Base-by-base conservation (phyloP, 2,888 invertebrate genomes). In the Rhagonycha fulva region DNA sequence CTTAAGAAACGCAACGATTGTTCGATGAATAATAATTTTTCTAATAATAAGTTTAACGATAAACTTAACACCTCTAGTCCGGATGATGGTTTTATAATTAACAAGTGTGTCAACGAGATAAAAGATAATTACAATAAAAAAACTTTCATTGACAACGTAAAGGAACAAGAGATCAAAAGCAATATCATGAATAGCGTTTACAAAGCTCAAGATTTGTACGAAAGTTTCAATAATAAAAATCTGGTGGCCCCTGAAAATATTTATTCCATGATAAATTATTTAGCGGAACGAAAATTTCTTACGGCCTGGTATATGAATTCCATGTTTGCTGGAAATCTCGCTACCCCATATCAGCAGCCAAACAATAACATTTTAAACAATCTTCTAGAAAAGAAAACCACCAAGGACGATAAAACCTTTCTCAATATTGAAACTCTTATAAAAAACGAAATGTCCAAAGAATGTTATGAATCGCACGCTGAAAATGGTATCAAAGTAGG, bases 241-340 rank as follows among this genome's bases (percentile, higher is more conserved):
- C 77, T 83, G 19, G 79, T 82, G 10, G 79, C 84, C 32, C 81
- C 83, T 30, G 86, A 87, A 47, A 86, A 86, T 76, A 84, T 88
- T 47, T 87, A 87, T 80, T 85, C 87, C 14, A 86, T 88, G 83
- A 86, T 88, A 68, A 87, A 88, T 76, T 86, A 86, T 80, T 82
- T 88, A 71, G 85, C 87, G 68, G 89, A 89, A 79, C 88, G 87
- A 76, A 89, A 89, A 81, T 87, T 89, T 76, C 80, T 89, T 75
- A 87, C 88, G 12, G 87, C 88, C 1, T 87, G 89, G 87, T 89
- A 89, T 82, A 87, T 89, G 87, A 88, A 87, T 80, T 85, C 87
- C 10, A 82, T 88, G 71, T 80, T 88, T 23, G 81, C 81, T 24
- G 83, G 83, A 77, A 83, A 82, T 80, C 66, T 78, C 9, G 71